Evolutionary conservation across 2,113 vertebrate genomes (phyloP).

Genomic region (Nothocercus nigrocapillus): DNA sequence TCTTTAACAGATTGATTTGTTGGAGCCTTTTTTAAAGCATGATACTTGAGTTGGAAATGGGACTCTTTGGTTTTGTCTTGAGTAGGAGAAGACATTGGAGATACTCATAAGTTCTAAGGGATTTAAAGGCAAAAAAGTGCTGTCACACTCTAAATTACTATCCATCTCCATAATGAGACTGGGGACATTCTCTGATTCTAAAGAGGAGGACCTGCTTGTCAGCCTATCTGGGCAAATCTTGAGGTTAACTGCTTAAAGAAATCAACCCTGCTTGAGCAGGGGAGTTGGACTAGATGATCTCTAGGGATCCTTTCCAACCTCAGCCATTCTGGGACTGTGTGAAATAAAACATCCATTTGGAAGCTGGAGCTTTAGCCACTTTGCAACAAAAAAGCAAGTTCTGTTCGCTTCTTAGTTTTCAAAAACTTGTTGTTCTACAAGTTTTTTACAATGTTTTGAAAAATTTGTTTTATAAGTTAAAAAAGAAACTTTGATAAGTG

Average conservation of each 20-base stretch:
- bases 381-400: background rate
- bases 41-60: too few species aligned
- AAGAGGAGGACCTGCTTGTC: background rate
- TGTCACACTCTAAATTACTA: background rate
- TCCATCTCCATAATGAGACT: rapidly evolving
- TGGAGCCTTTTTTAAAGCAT: background rate
- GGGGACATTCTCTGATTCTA: background rate
- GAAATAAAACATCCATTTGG: background rate
- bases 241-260: background rate
- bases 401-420: background rate
- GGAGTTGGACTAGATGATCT: too few species aligned
- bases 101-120: background rate
- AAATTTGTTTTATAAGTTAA: background rate
- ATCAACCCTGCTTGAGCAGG: too few species aligned
- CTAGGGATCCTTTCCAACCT: too few species aligned
- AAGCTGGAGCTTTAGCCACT: background rate
- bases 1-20: background rate
- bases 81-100: background rate
- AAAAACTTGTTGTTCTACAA: background rate
- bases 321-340: too few species aligned
- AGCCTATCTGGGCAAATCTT: background rate
- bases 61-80: background rate
- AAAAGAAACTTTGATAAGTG: background rate
- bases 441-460: background rate
- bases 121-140: background rate